Evolutionary conservation across 2,888 invertebrate genomes (phyloP), one percentile per base, ranked within the genome.

Genomic region (Sphinx pinastri): DNA sequence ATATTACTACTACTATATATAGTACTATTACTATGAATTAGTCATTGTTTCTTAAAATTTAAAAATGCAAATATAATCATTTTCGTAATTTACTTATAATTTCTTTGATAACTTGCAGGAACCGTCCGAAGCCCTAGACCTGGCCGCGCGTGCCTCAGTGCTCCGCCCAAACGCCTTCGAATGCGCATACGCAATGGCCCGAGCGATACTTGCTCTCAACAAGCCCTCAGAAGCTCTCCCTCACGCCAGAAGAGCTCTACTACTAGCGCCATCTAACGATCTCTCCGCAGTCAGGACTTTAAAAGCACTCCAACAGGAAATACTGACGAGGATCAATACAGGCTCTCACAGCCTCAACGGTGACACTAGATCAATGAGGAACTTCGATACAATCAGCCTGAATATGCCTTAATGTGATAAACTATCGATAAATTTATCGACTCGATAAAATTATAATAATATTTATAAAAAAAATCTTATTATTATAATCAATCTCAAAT

Each of bases 111-210:
- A 38, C 38, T 89, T 86, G 6, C 89, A 98, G 98, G 97, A 98
- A 95, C 96, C 96, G 83, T 95, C 96, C 75, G 97, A 97, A 90
- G 98, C 99, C 0, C 95, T 98, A 79, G 98, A 98, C 84, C 94
- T 98, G 76, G 98, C 99, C 11, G 96, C 97, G 52, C 96, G 98
- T 84, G 98, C 98, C 0, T 95, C 98, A 52, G 95, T 96, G 67
- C 94, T 98, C 73, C 97, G 97, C 76, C 97, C 98, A 2, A 96
- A 97, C 84, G 98, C 98, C 4, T 99, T 98, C 85, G 99, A 99
- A 91, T 98, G 98, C 7, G 98, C 96, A 79, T 99, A 98, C 88
- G 98, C 98, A 5, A 95, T 98, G 85, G 97, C 98, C 0, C 96
- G 98, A 83, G 98, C 98, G 10, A 96, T 96, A 73, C 94, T 98